These are phyloP conservation scores for Erpornis zantholeuca DNA, from an alignment of 2,113 vertebrate genomes.

Conservation along the genomic window DNA sequence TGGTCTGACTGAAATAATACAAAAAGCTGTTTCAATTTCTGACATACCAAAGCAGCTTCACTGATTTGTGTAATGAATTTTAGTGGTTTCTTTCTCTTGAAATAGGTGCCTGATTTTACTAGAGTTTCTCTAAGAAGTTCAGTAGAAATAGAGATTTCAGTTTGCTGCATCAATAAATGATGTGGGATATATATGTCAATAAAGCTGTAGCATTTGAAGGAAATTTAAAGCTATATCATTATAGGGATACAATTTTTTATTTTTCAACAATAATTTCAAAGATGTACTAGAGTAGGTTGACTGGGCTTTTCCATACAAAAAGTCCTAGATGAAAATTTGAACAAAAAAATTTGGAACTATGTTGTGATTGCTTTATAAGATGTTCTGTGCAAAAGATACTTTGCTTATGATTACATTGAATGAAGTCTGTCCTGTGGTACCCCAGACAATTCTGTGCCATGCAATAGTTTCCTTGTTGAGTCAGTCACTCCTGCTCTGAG, in stretches of 20 bases:
- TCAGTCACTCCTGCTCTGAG: background rate
- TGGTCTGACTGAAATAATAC: background rate
- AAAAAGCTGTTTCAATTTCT: background rate
- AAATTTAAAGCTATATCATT: background rate
- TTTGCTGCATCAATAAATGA: background rate
- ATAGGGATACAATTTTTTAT: background rate
- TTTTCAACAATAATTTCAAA: background rate
- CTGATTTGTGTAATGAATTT: background rate
- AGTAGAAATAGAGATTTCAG: background rate
- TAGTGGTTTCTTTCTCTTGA: background rate
- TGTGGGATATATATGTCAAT: background rate
- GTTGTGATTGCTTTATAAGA: background rate
- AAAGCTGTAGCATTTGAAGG: background rate
- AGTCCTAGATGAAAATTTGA: background rate
- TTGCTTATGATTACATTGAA: background rate
- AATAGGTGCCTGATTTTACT: background rate
- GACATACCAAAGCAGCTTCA: background rate
- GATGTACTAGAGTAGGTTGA: background rate
- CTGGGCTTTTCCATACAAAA: background rate
- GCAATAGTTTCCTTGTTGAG: slow-evolving; percentile 43
- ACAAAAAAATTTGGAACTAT: background rate
- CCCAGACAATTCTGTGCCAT: background rate
- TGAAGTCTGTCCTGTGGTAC: background rate
- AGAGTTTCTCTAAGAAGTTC: background rate
- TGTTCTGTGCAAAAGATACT: background rate